phyloP scores from a whole-genome alignment of 2,113 vertebrate species.

The Tyto alba region DNA sequence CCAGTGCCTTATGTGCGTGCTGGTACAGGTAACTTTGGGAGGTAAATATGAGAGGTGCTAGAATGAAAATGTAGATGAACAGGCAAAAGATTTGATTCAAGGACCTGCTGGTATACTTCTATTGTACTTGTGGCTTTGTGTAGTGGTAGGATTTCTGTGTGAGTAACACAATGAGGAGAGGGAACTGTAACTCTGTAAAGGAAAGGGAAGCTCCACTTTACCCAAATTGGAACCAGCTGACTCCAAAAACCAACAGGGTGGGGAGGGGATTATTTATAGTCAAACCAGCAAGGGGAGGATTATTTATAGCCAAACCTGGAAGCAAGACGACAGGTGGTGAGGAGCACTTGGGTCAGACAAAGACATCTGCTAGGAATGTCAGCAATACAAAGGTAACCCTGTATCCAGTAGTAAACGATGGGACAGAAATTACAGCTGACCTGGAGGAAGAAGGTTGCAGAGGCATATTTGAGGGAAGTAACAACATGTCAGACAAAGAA shows the following conservation, averaged over 20 bases:
- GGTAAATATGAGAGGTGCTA: neutral
- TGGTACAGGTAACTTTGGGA: neutral
- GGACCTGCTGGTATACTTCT: neutral
- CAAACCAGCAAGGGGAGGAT: neutral
- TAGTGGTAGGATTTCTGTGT: neutral
- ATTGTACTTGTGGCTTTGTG: neutral
- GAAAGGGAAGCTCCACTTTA: neutral
- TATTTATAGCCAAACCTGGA: conserved; percentile 49
- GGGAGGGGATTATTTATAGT: conserved; percentile 42
- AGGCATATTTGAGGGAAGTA: neutral
- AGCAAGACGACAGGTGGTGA: neutral
- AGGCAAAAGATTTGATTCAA: neutral
- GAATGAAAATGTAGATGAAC: neutral
- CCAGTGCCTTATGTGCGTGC: neutral
- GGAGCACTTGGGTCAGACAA: conserved; percentile 16
- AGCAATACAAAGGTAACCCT: conserved; percentile 12
- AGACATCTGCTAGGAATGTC: conserved; percentile 35
- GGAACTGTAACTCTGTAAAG: neutral
- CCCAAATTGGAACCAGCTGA: conserved; percentile 36
- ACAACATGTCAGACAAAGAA: conserved; percentile 7
- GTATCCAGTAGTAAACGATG: conserved; percentile 23
- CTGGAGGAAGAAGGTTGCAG: conserved; percentile 12
- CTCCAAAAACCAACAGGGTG: neutral
- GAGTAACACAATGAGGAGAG: neutral
- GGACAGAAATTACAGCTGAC: conserved; percentile 41